Conservation (phyloP, 2,797 vertebrate genomes). For the Aselliscus stoliczkanus region DNA sequence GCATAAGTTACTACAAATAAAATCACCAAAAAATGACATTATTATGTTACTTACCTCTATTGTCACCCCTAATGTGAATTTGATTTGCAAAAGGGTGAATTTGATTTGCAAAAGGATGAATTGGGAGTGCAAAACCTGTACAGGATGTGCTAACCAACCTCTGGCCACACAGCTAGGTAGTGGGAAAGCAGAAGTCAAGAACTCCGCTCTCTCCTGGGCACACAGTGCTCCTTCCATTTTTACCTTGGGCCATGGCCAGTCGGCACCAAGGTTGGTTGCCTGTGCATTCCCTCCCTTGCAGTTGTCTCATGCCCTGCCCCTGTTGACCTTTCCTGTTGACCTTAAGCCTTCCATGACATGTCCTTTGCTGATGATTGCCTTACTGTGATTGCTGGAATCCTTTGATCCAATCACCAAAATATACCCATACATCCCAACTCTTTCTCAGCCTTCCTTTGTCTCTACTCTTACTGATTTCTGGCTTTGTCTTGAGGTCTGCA, state of each 20-base stretch:
- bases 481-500: no score
- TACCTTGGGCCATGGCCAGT: not conserved
- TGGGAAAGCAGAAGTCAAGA: not conserved
- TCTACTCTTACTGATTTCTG: no score
- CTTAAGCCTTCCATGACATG: not conserved
- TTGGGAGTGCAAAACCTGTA: no score
- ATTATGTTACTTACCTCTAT: no score
- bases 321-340: fast-evolving
- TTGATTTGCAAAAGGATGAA: no score
- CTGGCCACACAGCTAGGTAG: not conserved
- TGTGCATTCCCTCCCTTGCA: no score
- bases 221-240: not conserved
- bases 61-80: no score
- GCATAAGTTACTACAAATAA: no score
- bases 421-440: not conserved
- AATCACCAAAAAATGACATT: no score
- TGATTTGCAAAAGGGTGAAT: no score
- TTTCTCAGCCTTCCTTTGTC: not conserved
- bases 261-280: not conserved
- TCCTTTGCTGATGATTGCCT: not conserved
- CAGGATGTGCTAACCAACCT: not conserved
- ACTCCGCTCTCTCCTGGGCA: not conserved
- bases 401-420: not conserved
- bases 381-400: not conserved
- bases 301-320: not conserved